Evolutionary conservation across 1,140 invertebrate species (phyloP), one percentile per base, ranked within the genome.

Genomic region (Diorhabda elongata): DNA sequence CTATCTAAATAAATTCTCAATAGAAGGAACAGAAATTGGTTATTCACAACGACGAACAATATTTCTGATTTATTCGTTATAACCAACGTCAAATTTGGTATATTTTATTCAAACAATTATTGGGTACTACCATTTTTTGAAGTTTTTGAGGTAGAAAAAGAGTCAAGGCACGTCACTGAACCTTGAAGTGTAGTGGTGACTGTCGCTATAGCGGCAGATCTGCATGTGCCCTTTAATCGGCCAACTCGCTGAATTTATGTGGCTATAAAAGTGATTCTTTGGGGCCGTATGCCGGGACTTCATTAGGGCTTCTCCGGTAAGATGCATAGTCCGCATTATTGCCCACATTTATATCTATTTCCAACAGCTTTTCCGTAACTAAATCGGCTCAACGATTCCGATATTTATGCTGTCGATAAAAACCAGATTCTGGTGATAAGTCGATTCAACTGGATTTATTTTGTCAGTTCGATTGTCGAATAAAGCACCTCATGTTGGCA

Each of bases 241-340:
- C 60, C 72, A 64, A 64, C 52, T 66, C 47, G 47, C 47, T 70
- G 66, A 71, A 77, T 77, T 75, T 77, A 77, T 77, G 66, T 63
- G 67, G 60, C 75, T 72, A 75, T 77, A 77, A 77, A 77, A 74
- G 69, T 72, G 73, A 77, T 77, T 77, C 75, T 73, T 77, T 74
- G 63, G 66, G 59, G 70, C 71, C 69, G 70, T 75, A 72, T 71
- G 74, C 64, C 66, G 74, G 75, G 74, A 77, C 75, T 77, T 75
- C 74, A 77, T 77, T 77, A 75, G 74, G 75, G 71, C 66, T 52
- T 52, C 47, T 6, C 47, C 47, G 47, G 74, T 70, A 73, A 75
- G 74, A 73, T 71, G 67, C 70, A 73, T 75, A 70, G 70, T 67
- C 72, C 66, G 65, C 69, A 68, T 75, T 75, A 75, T 75, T 75